Base-by-base conservation (phyloP, 2,797 vertebrate species). In the Pipistrellus nathusii region DNA sequence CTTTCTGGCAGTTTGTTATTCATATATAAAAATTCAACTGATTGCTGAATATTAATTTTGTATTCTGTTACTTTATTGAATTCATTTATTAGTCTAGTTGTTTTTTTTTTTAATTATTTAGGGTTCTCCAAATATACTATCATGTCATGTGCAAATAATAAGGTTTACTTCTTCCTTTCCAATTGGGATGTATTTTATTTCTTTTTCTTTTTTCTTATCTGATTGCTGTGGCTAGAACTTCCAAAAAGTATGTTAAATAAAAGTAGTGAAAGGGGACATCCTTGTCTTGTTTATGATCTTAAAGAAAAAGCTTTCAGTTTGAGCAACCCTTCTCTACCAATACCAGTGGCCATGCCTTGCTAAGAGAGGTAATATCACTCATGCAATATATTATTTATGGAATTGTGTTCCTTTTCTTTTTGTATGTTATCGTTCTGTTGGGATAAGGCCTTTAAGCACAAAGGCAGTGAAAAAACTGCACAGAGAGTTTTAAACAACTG, bases 381-480 rank as follows among this genome's bases (percentile, higher is more conserved):
- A 99, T 99, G 99, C 99, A 99, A 98, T 99, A 99, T 86, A 98
- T 99, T 97, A 99, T 99, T 98, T 99, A 99, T 6, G 99, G 99
- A 97, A 99, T 99, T 25, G 99, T 99, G 4, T 99, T 99, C 3
- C 99, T 99, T 97, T 99, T 99, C 98, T 99, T 99, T 98, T 98
- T 99, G 86, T 99, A 99, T 0, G 99, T 99, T 82, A 99, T 99
- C 97, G 99, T 99, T 91, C 99, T 99, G 86, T 98, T 99, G 98
- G 99, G 99, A 0, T 99, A 99, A 98, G 99, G 99, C 71, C 99
- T 99, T 98, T 99, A 99, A 99, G 99, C 73, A 99, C 99, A 75
- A 99, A 99, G 7, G 99, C 99, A 1, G 99, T 99, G 95, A 99
- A 99, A 97, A 99, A 99, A 88, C 98, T 99, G 96, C 99, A 99